phyloP scores from a whole-genome alignment of 2,113 vertebrate genomes.

The Passerina amoena region DNA sequence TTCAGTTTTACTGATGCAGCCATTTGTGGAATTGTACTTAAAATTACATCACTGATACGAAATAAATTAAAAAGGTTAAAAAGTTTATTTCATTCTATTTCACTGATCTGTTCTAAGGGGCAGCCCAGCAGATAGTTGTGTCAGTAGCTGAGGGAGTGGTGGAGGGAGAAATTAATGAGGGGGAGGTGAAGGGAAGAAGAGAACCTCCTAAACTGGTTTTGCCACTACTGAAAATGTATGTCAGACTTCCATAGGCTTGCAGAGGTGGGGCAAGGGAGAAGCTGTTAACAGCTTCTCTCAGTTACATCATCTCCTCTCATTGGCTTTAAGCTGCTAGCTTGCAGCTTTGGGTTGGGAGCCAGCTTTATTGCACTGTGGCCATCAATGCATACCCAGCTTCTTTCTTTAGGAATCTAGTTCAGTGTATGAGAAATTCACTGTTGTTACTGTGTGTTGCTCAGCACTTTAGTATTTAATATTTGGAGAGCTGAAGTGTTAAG shows the following conservation, averaged over 20 bases:
- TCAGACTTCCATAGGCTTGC: not conserved
- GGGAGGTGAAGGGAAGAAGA: not conserved
- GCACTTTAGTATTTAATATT: not conserved
- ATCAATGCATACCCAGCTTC: not conserved
- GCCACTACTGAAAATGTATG: not conserved
- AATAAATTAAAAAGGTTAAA: not conserved
- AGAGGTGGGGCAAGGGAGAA: not conserved
- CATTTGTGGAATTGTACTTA: not conserved
- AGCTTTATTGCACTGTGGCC: not conserved
- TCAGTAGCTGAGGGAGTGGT: not conserved
- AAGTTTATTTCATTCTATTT: not conserved
- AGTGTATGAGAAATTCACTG: not conserved
- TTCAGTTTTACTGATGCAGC: not conserved
- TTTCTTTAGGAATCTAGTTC: not conserved
- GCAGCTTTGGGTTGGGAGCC: not conserved
- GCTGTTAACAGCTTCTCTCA: not conserved
- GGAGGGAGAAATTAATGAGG: not conserved
- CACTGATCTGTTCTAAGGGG: not conserved
- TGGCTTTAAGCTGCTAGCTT: not conserved
- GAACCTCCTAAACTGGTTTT: constrained; percentile 53
- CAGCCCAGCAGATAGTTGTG: not conserved
- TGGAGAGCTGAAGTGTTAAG: not conserved
- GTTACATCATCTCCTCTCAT: rapidly evolving
- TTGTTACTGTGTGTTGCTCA: not conserved
- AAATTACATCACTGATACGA: not conserved